Conservation (phyloP, 2,797 vertebrate genomes). For the Arctocebus calabarensis region DNA sequence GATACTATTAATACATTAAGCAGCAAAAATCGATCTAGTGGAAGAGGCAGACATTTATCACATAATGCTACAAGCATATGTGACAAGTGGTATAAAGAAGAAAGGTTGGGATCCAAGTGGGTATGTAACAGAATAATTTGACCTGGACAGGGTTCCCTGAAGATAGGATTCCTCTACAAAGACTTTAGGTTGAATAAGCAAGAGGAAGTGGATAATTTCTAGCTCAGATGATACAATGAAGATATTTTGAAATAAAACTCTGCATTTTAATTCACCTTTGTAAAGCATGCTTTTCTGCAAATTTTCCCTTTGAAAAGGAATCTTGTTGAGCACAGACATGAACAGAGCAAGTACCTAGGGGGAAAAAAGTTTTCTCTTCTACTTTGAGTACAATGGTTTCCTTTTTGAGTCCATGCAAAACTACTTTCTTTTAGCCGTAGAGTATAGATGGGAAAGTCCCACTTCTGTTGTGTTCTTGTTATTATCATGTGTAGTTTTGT, state of each 20-base stretch:
- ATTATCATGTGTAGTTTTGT: background rate
- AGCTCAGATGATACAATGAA: background rate
- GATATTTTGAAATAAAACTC: background rate
- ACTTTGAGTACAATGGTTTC: background rate
- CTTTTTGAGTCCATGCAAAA: background rate
- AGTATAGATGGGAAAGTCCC: background rate
- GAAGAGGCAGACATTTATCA: background rate
- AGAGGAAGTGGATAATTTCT: background rate
- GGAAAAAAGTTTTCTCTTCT: background rate
- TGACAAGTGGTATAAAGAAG: background rate
- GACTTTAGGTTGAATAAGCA: background rate
- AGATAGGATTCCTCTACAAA: background rate
- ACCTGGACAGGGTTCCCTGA: background rate
- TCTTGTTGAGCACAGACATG: background rate
- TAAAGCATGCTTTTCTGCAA: slow-evolving; percentile 44
- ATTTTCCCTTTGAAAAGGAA: background rate
- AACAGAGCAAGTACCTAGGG: background rate
- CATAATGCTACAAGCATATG: background rate
- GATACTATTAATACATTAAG: background rate
- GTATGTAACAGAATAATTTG: background rate
- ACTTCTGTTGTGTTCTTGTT: background rate
- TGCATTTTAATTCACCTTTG: background rate
- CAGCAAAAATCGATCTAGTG: background rate
- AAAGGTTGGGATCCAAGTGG: background rate
- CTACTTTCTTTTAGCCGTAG: background rate